Evolutionary conservation across 2,113 vertebrate species (phyloP).

Genomic region (Oreochromis niloticus): DNA sequence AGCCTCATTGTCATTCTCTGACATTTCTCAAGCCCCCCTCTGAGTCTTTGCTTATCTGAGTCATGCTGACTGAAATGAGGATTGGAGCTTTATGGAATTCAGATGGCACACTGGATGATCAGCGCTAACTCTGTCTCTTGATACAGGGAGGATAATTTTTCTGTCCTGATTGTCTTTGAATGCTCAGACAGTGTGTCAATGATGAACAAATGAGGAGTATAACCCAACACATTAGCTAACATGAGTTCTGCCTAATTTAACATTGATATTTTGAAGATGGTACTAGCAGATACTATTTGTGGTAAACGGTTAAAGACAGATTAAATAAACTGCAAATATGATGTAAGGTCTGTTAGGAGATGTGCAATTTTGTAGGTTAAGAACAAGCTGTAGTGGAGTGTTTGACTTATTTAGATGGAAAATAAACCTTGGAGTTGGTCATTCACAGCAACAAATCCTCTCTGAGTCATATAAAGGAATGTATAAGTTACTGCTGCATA

Average conservation of each 20-base stretch:
- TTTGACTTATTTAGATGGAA: not conserved
- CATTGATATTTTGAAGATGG: not conserved
- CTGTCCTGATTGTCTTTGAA: slow-evolving; percentile 8
- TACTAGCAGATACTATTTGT: not conserved
- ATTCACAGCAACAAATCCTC: not conserved
- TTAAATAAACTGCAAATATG: not conserved
- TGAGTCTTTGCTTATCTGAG: slow-evolving; percentile 40
- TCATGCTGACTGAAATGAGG: slow-evolving; percentile 38
- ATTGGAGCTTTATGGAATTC: slow-evolving; percentile 25
- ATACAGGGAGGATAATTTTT: not conserved
- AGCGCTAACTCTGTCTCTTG: slow-evolving; percentile 2
- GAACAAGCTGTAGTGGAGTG: not conserved
- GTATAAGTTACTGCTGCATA: not conserved
- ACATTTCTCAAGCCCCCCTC: slow-evolving; percentile 32
- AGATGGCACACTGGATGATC: slow-evolving; percentile 34
- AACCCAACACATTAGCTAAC: not conserved
- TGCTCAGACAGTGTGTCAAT: slow-evolving; percentile 1
- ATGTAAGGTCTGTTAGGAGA: not conserved
- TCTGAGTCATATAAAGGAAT: not conserved
- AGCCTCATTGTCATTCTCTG: slow-evolving; percentile 54
- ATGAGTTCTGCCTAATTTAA: slow-evolving; percentile 4
- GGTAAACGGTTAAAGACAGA: not conserved
- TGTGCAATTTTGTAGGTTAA: not conserved
- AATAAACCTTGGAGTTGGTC: not conserved
- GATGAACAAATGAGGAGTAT: not conserved